A percentile compares a stretch with the other conserved stretches of the same genome.
These are phyloP conservation scores for Agrenia bidenticulata DNA, from an alignment of 2,888 invertebrate species.

Conservation along the genomic window DNA sequence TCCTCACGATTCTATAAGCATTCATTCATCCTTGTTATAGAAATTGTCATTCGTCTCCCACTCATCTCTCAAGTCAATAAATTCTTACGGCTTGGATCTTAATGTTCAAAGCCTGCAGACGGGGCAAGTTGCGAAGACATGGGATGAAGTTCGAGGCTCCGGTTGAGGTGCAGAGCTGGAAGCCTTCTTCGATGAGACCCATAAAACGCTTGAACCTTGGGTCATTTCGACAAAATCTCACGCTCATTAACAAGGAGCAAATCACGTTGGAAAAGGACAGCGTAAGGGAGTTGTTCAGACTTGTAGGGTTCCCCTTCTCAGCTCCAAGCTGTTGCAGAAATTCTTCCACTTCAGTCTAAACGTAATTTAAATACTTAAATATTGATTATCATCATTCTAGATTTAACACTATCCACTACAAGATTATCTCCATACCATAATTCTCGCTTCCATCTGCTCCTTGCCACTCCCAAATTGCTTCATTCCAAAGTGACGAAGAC, in stretches of 20 bases:
- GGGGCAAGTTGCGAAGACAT: conserved; percentile 66
- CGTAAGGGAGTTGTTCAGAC: conserved; percentile 73
- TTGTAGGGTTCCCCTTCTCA: conserved; percentile 67
- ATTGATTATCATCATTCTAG: too few species aligned
- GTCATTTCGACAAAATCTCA: conserved; percentile 77
- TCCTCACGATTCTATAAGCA: conserved; percentile 78
- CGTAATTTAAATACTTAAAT: too few species aligned
- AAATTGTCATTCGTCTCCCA: neutral
- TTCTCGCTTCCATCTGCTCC: conserved; percentile 78
- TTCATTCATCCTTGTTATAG: too few species aligned
- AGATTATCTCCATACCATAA: conserved; percentile 66
- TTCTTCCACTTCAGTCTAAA: conserved; percentile 72
- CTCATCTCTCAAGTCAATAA: neutral
- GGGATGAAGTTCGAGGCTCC: conserved; percentile 82
- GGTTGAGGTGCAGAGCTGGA: conserved; percentile 79
- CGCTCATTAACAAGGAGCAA: conserved; percentile 85
- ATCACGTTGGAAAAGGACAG: conserved; percentile 87
- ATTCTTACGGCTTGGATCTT: conserved; percentile 48
- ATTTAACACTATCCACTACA: neutral
- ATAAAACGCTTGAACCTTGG: conserved; percentile 75
- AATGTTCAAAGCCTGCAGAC: conserved; percentile 47
- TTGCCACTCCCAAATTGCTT: conserved; percentile 78
- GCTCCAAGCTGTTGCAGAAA: conserved; percentile 62
- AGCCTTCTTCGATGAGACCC: conserved; percentile 86
- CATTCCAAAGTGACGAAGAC: conserved; percentile 80